Percentiles rank a stretch among this genome's conserved stretches.
phyloP scores from a whole-genome alignment of 1,140 invertebrate genomes.

The Meteorus sp. region DNA sequence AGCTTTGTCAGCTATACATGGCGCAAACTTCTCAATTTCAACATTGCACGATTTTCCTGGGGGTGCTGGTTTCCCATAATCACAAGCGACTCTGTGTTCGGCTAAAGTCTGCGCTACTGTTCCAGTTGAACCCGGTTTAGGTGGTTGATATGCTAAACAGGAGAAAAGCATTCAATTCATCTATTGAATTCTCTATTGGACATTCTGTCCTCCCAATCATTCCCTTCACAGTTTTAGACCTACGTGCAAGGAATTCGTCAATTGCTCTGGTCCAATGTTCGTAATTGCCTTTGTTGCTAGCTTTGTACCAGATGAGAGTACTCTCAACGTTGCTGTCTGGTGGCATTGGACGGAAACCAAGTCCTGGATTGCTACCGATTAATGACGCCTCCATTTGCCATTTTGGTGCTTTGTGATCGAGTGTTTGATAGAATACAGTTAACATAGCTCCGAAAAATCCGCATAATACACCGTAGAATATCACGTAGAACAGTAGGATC shows the following conservation, averaged over 20 bases:
- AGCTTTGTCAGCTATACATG: conserved; percentile 60
- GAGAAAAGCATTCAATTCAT: too few relatives aligned
- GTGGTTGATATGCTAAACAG: conserved; percentile 59
- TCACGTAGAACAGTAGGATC: conserved; percentile 90
- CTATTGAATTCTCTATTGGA: too few relatives aligned
- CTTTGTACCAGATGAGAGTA: conserved; percentile 91
- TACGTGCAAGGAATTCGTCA: conserved; percentile 72
- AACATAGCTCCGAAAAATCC: conserved; percentile 91
- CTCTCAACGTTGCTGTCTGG: conserved; percentile 85
- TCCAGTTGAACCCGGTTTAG: conserved; percentile 39
- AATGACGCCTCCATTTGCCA: conserved; percentile 82
- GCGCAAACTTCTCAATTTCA: conserved; percentile 54
- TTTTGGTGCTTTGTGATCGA: conserved; percentile 83
- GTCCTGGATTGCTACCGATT: conserved; percentile 89
- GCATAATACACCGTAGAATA: conserved; percentile 87
- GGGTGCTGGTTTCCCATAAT: conserved; percentile 52
- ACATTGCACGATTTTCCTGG: conserved; percentile 63
- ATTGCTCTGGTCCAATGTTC: conserved; percentile 78
- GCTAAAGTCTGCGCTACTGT: conserved; percentile 25
- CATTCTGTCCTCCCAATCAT: too few relatives aligned
- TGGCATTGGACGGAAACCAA: conserved; percentile 93
- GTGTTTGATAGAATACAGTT: conserved; percentile 89
- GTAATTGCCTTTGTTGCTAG: conserved; percentile 76
- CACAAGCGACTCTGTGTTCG: conserved; percentile 54
- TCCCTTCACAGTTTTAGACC: too few relatives aligned